phyloP scores from a whole-genome alignment of 2,888 invertebrate species.

The Papilio elwesi region DNA sequence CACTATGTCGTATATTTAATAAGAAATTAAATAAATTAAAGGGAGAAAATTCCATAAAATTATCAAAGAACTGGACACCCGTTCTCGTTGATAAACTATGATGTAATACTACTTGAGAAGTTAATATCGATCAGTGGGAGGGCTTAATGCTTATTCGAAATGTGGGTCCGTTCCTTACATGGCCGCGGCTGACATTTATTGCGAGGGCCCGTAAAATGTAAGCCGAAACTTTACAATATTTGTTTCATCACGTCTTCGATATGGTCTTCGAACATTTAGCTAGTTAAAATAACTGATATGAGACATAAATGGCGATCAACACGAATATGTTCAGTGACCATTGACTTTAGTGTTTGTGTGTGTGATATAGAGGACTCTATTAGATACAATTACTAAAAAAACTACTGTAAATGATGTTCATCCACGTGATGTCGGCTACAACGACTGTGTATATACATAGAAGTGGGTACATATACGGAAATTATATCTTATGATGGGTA shows the following conservation, averaged over 20 bases:
- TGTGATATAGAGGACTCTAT: background rate
- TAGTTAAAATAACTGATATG: slow-evolving; percentile 4
- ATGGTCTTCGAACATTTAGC: slow-evolving; percentile 18
- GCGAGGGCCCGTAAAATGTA: slow-evolving; percentile 35
- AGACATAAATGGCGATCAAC: slow-evolving; percentile 2
- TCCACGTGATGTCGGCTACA: too few relatives aligned
- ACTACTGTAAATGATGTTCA: too few relatives aligned
- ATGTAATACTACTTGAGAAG: slow-evolving; percentile 41
- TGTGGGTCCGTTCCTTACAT: slow-evolving; percentile 25
- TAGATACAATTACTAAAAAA: too few relatives aligned
- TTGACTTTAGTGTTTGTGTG: slow-evolving; percentile 1
- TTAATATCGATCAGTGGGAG: slow-evolving; percentile 39
- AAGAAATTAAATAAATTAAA: background rate
- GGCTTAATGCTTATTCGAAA: slow-evolving; percentile 42
- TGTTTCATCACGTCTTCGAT: slow-evolving; percentile 21
- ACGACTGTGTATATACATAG: too few relatives aligned
- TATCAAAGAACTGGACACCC: slow-evolving; percentile 28
- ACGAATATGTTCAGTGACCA: slow-evolving; percentile 12
- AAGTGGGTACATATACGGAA: too few relatives aligned
- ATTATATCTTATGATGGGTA: too few relatives aligned
- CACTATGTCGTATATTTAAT: too few relatives aligned
- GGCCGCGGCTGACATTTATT: slow-evolving; percentile 34
- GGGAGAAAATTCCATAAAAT: slow-evolving; percentile 13
- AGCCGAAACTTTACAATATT: slow-evolving; percentile 21
- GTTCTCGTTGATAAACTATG: slow-evolving; percentile 31